Evolutionary conservation across 1,140 invertebrate species (phyloP).

Genomic region (Aphelenchoides besseyi): DNA sequence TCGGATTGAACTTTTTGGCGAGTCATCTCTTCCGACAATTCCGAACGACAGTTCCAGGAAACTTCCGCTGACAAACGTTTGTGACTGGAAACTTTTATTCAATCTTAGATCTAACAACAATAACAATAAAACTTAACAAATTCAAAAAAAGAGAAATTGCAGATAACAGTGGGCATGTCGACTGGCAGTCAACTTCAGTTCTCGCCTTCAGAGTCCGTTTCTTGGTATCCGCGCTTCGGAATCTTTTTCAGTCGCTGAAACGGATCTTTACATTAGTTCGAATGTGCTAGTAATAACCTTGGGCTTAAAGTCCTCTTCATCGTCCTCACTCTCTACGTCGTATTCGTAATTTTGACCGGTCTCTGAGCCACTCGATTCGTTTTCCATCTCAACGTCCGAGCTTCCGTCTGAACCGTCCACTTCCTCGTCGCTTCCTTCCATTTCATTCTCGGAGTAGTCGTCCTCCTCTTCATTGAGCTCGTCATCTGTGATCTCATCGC

Average conservation of each 20-base stretch:
- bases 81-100: too few species aligned
- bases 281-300: not conserved
- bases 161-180: too few species aligned
- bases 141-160: too few species aligned
- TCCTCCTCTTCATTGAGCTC: constrained; percentile 46
- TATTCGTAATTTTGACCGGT: constrained; percentile 25
- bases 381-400: constrained; percentile 57
- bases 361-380: constrained; percentile 20
- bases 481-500: constrained; percentile 55
- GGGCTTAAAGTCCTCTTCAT: constrained; percentile 8
- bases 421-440: constrained; percentile 64
- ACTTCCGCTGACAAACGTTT: too few species aligned
- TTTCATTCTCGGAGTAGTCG: constrained; percentile 60
- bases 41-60: too few species aligned
- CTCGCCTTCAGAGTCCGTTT: not conserved
- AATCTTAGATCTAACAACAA: too few species aligned
- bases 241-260: constrained; percentile 9
- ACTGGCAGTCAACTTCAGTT: too few species aligned
- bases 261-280: not conserved
- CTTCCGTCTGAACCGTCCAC: constrained; percentile 63
- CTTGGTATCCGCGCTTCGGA: constrained; percentile 7
- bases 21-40: too few species aligned
- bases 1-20: too few species aligned
- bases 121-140: too few species aligned
- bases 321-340: constrained; percentile 10